Percentiles rank a stretch among this genome's conserved stretches.
These are phyloP conservation scores for Garrulus glandarius DNA, from an alignment of 2,797 vertebrate genomes.

Conservation along the genomic window DNA sequence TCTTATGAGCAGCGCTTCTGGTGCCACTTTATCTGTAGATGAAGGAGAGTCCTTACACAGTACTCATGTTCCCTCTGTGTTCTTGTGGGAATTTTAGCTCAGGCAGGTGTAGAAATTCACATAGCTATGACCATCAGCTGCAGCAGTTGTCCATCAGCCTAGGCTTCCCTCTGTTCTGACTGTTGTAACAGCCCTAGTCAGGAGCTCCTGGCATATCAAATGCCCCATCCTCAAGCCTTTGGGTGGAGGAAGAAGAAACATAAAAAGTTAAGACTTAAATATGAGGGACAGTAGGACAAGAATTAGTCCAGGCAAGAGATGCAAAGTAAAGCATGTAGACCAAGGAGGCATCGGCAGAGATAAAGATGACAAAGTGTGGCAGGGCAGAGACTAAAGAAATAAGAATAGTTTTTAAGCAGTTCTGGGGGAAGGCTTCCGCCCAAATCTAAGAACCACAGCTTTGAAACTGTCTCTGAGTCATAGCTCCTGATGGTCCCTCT, in stretches of 20 bases:
- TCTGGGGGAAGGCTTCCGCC: neutral
- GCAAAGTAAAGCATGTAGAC: neutral
- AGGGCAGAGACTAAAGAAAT: neutral
- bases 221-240: neutral
- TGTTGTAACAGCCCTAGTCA: neutral
- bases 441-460: neutral
- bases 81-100: neutral
- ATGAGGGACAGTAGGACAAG: neutral
- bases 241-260: neutral
- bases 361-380: neutral
- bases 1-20: fast-evolving
- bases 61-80: neutral
- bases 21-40: neutral
- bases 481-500: neutral
- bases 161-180: neutral
- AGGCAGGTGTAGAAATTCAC: neutral
- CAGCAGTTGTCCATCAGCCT: neutral
- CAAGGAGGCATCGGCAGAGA: neutral
- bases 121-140: neutral
- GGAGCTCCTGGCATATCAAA: neutral
- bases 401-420: neutral
- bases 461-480: neutral
- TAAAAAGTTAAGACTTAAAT: neutral
- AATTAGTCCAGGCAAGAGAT: neutral
- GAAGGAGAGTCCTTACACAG: neutral